Percentiles rank a stretch among this genome's conserved stretches.
phyloP scores from a whole-genome alignment of 2,113 vertebrate genomes.

The Rhea pennata region DNA sequence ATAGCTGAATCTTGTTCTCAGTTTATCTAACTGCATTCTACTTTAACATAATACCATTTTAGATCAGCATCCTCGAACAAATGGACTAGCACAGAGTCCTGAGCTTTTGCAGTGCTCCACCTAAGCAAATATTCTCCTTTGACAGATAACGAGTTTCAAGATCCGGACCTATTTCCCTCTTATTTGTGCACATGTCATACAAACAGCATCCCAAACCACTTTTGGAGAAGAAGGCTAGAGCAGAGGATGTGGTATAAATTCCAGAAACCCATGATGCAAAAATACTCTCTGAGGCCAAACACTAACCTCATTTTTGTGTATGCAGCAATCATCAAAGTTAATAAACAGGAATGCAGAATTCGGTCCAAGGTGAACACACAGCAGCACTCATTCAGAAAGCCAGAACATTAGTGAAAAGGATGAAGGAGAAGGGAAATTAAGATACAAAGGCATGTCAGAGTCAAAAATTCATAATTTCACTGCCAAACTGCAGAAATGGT shows the following conservation, averaged over 20 bases:
- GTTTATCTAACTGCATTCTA: background rate
- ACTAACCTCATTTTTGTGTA: background rate
- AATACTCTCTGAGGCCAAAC: background rate
- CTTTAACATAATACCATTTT: background rate
- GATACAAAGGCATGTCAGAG: background rate
- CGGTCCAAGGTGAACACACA: background rate
- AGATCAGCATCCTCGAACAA: background rate
- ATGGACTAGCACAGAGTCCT: background rate
- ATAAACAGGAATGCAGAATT: background rate
- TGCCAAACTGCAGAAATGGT: background rate
- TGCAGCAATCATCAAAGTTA: background rate
- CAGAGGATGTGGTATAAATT: background rate
- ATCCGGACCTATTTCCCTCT: background rate
- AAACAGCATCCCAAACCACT: background rate
- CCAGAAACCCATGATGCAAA: slow-evolving; percentile 3
- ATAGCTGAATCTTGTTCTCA: background rate
- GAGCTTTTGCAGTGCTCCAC: background rate
- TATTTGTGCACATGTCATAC: background rate
- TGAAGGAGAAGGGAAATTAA: background rate
- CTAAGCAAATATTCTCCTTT: background rate
- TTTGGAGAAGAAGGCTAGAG: background rate
- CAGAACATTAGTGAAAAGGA: background rate
- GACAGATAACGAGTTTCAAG: background rate
- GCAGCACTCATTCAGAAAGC: background rate
- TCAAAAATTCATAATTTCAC: background rate